Conservation (phyloP, 2,797 vertebrate genomes). For the Sciurus carolinensis region DNA sequence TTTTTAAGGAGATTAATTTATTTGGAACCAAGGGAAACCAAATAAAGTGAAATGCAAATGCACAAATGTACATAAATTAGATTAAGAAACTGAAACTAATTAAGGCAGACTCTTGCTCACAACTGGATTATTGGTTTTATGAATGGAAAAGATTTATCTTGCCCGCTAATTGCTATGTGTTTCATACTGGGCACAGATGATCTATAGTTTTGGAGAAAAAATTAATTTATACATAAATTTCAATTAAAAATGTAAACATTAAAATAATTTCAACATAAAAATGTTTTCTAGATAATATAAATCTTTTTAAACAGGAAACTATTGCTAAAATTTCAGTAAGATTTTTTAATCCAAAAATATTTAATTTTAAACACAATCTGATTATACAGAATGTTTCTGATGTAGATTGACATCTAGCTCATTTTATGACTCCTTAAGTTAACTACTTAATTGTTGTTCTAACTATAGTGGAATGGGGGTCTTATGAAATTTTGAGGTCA, state of each 20-base stretch:
- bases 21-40: background rate
- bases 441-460: background rate
- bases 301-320: background rate
- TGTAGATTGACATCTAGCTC: background rate
- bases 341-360: background rate
- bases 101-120: background rate
- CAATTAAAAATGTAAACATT: background rate
- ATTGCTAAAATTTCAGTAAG: background rate
- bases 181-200: background rate
- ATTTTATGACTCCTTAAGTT: slow-evolving; percentile 46
- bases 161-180: background rate
- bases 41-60: background rate
- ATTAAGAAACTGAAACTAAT: background rate
- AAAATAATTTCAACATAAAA: slow-evolving; percentile 16
- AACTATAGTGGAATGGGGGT: background rate
- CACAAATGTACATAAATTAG: background rate
- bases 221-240: slow-evolving; percentile 25
- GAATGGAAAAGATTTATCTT: background rate
- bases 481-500: background rate
- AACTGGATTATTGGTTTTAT: background rate
- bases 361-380: slow-evolving; percentile 27
- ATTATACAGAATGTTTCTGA: slow-evolving; percentile 3
- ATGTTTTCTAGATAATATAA: background rate
- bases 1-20: background rate
- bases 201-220: background rate